phyloP scores from a whole-genome alignment of 2,113 vertebrate species.

The Petromus typicus region DNA sequence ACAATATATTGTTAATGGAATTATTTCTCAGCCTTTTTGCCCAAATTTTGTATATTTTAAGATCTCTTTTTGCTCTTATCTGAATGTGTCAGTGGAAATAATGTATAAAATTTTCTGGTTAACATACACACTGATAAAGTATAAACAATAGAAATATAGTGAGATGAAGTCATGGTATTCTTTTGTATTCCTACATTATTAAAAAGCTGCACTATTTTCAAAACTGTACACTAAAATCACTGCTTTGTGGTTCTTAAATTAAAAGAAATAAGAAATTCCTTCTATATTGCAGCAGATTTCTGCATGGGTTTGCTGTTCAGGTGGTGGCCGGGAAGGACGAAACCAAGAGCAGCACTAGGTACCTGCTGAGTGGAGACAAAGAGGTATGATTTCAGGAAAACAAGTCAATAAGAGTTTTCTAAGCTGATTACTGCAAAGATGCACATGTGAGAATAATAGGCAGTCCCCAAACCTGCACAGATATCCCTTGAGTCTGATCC shows the following conservation, averaged over 20 bases:
- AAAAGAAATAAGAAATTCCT: not conserved
- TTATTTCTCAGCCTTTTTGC: not conserved
- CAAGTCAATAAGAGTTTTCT: not conserved
- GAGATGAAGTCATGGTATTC: not conserved
- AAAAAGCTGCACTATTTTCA: not conserved
- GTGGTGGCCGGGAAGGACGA: not conserved
- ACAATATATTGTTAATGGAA: not conserved
- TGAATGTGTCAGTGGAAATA: not conserved
- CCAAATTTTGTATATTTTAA: not conserved
- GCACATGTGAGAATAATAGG: not conserved
- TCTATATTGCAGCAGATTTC: not conserved
- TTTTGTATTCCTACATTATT: not conserved
- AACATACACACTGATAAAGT: no score
- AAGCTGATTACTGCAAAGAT: not conserved
- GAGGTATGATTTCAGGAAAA: not conserved
- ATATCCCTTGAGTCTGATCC: not conserved
- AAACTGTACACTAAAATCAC: not conserved
- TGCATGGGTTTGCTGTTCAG: not conserved
- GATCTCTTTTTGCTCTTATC: not conserved
- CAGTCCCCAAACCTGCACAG: not conserved
- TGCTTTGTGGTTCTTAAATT: not conserved
- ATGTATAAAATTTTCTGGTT: not conserved
- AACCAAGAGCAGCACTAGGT: not conserved
- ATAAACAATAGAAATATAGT: not conserved
- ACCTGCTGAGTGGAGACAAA: not conserved